phyloP scores from a whole-genome alignment of 2,797 vertebrate species.

The Podarcis siculus region DNA sequence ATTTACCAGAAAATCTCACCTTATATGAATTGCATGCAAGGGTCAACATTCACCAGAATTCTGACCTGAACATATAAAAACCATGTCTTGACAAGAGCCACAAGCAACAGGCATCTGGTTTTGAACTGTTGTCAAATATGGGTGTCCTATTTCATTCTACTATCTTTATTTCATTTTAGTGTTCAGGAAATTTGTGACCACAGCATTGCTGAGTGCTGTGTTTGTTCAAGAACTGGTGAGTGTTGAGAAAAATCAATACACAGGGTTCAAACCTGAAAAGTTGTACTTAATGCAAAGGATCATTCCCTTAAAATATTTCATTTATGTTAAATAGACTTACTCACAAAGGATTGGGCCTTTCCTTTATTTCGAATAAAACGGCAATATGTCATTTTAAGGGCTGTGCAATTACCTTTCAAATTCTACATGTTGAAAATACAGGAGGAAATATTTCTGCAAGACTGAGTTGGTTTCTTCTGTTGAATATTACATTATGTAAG shows the following conservation, averaged over 20 bases:
- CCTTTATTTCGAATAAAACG: conserved; percentile 25
- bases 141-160: not conserved
- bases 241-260: conserved; percentile 33
- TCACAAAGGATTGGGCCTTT: conserved; percentile 37
- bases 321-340: not conserved
- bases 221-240: conserved; percentile 31
- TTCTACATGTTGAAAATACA: conserved; percentile 52
- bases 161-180: not conserved
- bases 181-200: conserved; percentile 7
- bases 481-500: conserved; percentile 67
- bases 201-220: not conserved
- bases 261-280: conserved; percentile 7
- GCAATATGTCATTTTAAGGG: conserved; percentile 49
- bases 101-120: not conserved
- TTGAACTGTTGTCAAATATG: not conserved
- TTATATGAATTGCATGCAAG: not conserved
- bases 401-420: conserved; percentile 51
- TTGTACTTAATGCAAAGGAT: conserved; percentile 2
- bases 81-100: not conserved
- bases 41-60: not conserved
- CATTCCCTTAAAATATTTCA: conserved; percentile 5
- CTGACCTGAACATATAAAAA: not conserved
- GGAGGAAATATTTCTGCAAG: conserved; percentile 55
- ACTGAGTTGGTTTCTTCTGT: conserved; percentile 63
- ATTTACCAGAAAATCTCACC: not conserved